A percentile compares a stretch with the other conserved stretches of the same genome.
phyloP scores from a whole-genome alignment of 2,113 vertebrate genomes.

The Tachysurus fulvidraco region DNA sequence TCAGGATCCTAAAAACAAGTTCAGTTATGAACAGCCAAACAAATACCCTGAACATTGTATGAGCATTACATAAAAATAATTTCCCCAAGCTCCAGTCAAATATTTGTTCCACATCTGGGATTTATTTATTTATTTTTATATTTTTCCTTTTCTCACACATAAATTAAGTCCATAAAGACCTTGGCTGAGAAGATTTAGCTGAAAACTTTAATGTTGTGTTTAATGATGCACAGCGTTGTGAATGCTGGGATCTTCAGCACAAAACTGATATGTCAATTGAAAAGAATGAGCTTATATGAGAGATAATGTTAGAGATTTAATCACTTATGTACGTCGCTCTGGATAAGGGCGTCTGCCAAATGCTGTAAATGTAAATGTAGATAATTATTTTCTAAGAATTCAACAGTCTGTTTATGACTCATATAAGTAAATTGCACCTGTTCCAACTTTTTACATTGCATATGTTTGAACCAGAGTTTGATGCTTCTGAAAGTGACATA shows the following conservation, averaged over 20 bases:
- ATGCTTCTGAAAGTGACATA: background rate
- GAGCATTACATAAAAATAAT: background rate
- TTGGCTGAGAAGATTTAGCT: background rate
- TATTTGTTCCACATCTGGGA: background rate
- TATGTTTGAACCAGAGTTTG: background rate
- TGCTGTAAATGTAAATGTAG: too few species aligned
- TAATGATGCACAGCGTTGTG: background rate
- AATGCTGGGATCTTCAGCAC: background rate
- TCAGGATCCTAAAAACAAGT: background rate
- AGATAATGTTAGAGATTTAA: too few species aligned
- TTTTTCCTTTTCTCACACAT: background rate
- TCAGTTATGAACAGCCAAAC: background rate
- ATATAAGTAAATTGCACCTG: background rate
- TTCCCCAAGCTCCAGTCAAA: background rate
- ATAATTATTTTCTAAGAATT: background rate
- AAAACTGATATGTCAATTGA: background rate
- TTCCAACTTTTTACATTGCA: background rate
- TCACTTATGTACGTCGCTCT: too few species aligned
- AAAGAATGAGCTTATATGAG: background rate
- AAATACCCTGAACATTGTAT: background rate
- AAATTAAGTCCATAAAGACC: background rate
- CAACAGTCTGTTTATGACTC: background rate
- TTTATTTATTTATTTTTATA: too few species aligned
- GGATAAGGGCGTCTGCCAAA: too few species aligned
- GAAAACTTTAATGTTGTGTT: background rate